These are phyloP conservation scores for Drosophila tripunctata DNA, from an alignment of 2,888 invertebrate genomes.

Conservation along the genomic window DNA sequence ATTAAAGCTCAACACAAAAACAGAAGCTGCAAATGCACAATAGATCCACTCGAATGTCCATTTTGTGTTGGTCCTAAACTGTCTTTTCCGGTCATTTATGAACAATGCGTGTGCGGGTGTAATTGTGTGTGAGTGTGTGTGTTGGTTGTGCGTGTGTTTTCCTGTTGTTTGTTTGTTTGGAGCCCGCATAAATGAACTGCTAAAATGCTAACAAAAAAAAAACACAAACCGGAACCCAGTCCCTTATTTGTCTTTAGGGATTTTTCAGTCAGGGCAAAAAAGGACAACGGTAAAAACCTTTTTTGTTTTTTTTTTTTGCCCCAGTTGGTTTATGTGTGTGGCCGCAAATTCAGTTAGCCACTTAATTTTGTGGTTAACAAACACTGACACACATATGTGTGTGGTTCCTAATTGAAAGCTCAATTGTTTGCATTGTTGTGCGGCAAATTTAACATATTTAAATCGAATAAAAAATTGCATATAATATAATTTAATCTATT, in stretches of 20 bases:
- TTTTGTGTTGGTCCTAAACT: conserved; percentile 52
- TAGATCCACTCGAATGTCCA: conserved; percentile 32
- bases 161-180: too few species aligned
- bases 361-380: conserved; percentile 81
- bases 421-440: conserved; percentile 44
- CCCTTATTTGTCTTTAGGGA: conserved; percentile 68
- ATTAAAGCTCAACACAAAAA: not conserved
- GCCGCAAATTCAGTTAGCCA: conserved; percentile 79
- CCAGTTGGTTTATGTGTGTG: conserved; percentile 37
- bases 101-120: conserved; percentile 11
- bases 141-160: conserved; percentile 9
- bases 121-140: not conserved
- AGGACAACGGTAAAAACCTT: conserved; percentile 53
- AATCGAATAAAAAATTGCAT: conserved; percentile 16
- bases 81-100: conserved; percentile 70
- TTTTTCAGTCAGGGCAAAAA: conserved; percentile 50
- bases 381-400: conserved; percentile 24
- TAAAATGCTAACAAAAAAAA: conserved; percentile 78
- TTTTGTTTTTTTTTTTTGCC: conserved; percentile 26
- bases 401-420: conserved; percentile 68
- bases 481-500: conserved; percentile 32
- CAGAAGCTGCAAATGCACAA: conserved; percentile 16
- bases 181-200: conserved; percentile 69
- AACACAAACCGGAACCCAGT: conserved; percentile 52
- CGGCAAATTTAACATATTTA: conserved; percentile 1